Percentiles rank a stretch among this genome's conserved stretches.
phyloP scores from a whole-genome alignment of 2,888 invertebrate species.

The Eulithis prunata region DNA sequence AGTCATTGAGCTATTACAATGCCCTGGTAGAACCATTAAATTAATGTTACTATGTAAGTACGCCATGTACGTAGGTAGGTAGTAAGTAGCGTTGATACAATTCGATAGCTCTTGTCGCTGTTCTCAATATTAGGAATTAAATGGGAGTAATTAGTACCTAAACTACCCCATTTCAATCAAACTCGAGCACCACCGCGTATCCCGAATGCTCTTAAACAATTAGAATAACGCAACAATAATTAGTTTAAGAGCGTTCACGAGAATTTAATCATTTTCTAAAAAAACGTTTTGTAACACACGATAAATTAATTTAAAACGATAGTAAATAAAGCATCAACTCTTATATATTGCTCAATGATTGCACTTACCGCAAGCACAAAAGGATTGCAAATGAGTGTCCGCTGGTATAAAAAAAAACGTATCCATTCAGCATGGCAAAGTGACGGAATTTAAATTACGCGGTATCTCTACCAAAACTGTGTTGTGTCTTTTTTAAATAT shows the following conservation, averaged over 20 bases:
- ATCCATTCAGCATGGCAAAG: background rate
- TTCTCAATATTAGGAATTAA: constrained; percentile 28
- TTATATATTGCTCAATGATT: background rate
- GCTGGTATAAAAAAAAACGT: background rate
- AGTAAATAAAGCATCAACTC: background rate
- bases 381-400: background rate
- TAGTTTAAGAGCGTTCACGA: background rate
- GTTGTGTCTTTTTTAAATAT: background rate
- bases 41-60: too few relatives aligned
- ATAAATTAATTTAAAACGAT: background rate
- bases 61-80: background rate
- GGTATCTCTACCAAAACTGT: too few relatives aligned
- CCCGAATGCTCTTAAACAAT: too few relatives aligned
- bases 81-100: background rate
- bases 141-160: constrained; percentile 9
- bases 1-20: too few relatives aligned
- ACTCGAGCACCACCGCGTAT: too few relatives aligned
- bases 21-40: too few relatives aligned
- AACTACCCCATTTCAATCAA: too few relatives aligned
- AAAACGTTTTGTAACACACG: background rate
- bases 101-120: background rate
- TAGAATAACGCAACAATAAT: too few relatives aligned
- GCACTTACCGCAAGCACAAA: background rate
- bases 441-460: too few relatives aligned
- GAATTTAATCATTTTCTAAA: background rate